Conservation (phyloP, 2,797 vertebrate genomes). For the Epinephelus awoara region DNA sequence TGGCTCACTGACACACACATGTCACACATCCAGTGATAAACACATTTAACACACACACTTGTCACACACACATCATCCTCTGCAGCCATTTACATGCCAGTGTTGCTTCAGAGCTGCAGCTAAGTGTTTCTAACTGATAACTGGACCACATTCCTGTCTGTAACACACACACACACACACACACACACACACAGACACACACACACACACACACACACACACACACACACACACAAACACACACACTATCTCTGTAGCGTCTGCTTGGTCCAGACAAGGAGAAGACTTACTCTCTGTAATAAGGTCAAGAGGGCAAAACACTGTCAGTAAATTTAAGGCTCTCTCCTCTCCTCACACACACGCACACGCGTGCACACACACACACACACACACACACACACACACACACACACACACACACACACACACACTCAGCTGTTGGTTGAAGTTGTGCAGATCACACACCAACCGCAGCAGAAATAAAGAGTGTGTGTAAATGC, state of each 20-base stretch:
- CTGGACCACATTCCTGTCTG: constrained; percentile 57
- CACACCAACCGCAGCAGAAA: too few species aligned
- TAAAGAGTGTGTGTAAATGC: too few species aligned
- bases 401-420: constrained; percentile 20
- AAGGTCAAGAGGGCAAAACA: constrained; percentile 59
- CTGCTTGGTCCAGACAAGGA: constrained; percentile 44
- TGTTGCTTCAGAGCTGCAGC: constrained; percentile 36
- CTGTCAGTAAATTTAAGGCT: constrained; percentile 42
- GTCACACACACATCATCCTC: constrained; percentile 49
- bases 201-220: constrained; percentile 35
- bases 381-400: constrained; percentile 25
- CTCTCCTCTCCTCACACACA: constrained; percentile 30
- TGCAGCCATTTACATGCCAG: constrained; percentile 71
- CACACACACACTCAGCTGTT: constrained; percentile 25
- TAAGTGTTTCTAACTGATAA: constrained; percentile 71
- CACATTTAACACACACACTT: constrained; percentile 10
- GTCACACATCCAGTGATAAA: constrained; percentile 60
- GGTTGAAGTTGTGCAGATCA: constrained; percentile 47
- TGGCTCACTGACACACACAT: constrained; percentile 39
- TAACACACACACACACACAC: constrained; percentile 3
- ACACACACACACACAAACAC: constrained; percentile 26
- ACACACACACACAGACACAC: constrained; percentile 41
- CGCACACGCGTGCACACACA: constrained; percentile 22
- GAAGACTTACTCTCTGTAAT: constrained; percentile 54
- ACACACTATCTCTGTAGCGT: constrained; percentile 27